Evolutionary conservation across 2,888 invertebrate genomes (phyloP), one percentile per base, ranked within the genome.

Genomic region (Hirtodrosophila alboralis): DNA sequence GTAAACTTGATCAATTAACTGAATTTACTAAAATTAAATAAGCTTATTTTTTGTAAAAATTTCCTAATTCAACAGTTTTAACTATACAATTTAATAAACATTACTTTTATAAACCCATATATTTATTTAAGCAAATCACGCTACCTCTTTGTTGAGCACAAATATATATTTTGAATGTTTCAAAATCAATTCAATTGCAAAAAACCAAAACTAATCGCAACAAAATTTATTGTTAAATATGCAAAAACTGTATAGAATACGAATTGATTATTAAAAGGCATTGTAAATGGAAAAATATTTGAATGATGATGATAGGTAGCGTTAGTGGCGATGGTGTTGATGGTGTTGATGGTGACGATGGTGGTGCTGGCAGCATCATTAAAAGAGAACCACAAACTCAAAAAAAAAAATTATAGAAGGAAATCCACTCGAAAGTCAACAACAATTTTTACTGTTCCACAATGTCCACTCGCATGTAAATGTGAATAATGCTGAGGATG

Each of bases 121-220:
- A n/a, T n/a, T n/a, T n/a, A n/a, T n/a, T n/a, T n/a, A n/a, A n/a
- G n/a, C n/a, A n/a, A n/a, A n/a, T n/a, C n/a, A n/a, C n/a, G n/a
- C n/a, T n/a, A n/a, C n/a, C n/a, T n/a, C n/a, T n/a, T n/a, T n/a
- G n/a, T n/a, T n/a, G n/a, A n/a, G n/a, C n/a, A n/a, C n/a, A n/a
- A n/a, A n/a, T n/a, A n/a, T 23, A 23, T 3, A 2, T 7, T 23
- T 23, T 37, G 45, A 23, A 7, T 31, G 8, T 23, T 52, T 37
- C 9, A 4, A 37, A 68, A 47, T 58, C 57, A 41, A 60, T 75
- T 65, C 61, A 79, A 75, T 63, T 23, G 61, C 77, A n/a, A 54
- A 40, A 61, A 63, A 49, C 75, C 74, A 65, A 43, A 73, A 65
- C 75, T 58, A 81, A 81, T 76, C 60, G 67, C 30, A 23, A 16